These are phyloP conservation scores for Irena cyanogastra DNA, from an alignment of 2,113 vertebrate genomes.

Conservation along the genomic window DNA sequence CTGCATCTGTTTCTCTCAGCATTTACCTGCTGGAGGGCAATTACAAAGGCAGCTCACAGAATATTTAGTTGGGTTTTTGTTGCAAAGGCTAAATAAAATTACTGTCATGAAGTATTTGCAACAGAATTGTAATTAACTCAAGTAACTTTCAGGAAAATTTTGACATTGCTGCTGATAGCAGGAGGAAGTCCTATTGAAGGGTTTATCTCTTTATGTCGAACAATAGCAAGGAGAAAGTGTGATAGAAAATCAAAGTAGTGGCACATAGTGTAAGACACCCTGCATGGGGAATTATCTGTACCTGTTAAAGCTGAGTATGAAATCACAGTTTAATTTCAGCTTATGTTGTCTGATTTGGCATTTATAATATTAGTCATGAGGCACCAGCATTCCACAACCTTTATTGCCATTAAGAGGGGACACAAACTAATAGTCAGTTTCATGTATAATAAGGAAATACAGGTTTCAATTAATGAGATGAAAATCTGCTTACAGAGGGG, in stretches of 20 bases:
- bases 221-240: not conserved
- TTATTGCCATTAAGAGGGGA: not conserved
- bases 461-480: not conserved
- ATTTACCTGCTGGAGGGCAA: not conserved
- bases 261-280: not conserved
- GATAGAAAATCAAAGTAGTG: not conserved
- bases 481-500: not conserved
- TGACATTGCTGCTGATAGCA: not conserved
- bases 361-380: not conserved
- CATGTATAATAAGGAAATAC: not conserved
- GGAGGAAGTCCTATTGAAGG: not conserved
- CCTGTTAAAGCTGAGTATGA: not conserved
- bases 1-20: not conserved
- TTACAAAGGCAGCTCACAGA: not conserved
- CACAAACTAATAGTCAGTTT: not conserved
- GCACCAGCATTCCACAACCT: not conserved
- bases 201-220: not conserved
- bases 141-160: not conserved
- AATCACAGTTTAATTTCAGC: not conserved
- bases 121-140: not conserved
- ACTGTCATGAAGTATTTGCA: not conserved
- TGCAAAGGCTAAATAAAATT: not conserved
- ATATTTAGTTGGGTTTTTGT: not conserved
- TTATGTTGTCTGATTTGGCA: not conserved
- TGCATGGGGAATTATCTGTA: not conserved